Conservation (phyloP, 2,113 vertebrate genomes). For the Lophura nycthemera region DNA sequence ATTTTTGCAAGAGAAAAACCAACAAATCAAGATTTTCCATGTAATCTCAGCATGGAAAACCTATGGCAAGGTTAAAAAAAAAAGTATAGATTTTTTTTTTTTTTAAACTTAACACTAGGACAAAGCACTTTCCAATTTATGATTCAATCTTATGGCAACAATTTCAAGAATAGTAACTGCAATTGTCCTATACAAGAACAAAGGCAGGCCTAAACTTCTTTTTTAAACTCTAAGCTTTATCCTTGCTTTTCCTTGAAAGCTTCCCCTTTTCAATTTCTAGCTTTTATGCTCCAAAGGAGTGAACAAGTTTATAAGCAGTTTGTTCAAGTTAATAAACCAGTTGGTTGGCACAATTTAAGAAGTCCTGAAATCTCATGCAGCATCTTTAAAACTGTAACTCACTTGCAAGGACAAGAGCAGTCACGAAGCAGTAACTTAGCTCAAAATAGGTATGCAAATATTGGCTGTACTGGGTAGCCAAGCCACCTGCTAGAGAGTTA, state of each 20-base stretch:
- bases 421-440: constrained; percentile 30
- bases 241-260: not conserved
- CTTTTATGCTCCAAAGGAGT: not conserved
- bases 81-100: not conserved
- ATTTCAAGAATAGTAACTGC: not conserved
- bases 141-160: not conserved
- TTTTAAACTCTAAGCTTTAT: not conserved
- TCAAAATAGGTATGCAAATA: constrained; percentile 66
- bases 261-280: not conserved
- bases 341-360: not conserved
- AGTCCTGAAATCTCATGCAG: not conserved
- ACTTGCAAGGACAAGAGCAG: constrained; percentile 45
- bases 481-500: constrained; percentile 22
- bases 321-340: not conserved
- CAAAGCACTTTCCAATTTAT: not conserved
- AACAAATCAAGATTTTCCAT: not conserved
- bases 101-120: not conserved
- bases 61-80: not conserved
- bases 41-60: not conserved
- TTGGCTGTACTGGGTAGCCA: constrained; percentile 17
- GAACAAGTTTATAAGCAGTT: not conserved
- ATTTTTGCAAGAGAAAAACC: not conserved
- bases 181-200: not conserved
- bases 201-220: rapidly evolving
- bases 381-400: not conserved